Percentiles rank a stretch among this genome's conserved stretches.
Conservation (phyloP, 2,888 invertebrate genomes). For the Folsomia manolachei region DNA sequence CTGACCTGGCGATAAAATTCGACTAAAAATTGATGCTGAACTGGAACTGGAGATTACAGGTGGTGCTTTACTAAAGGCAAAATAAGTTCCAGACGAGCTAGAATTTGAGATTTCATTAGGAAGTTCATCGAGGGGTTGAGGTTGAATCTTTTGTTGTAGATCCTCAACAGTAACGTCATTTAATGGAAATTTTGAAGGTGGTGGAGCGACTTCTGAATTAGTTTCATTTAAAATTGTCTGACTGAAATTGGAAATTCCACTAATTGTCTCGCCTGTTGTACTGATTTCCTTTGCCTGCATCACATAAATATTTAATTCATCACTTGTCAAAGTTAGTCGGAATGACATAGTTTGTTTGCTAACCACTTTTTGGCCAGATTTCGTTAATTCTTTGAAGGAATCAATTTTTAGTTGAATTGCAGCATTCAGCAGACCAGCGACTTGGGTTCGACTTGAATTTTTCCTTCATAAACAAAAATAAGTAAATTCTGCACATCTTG, state of each 20-base stretch:
- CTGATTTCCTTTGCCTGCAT: no score
- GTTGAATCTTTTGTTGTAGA: no score
- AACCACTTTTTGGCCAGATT: no score
- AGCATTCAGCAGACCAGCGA: not conserved
- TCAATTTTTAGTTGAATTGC: slow-evolving; percentile 11
- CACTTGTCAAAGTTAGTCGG: no score
- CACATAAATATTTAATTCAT: no score
- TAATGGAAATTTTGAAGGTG: not conserved
- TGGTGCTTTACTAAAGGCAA: not conserved
- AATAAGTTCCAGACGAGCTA: not conserved
- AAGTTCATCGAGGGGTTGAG: not conserved
- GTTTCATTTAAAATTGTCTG: no score
- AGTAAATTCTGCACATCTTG: slow-evolving; percentile 5
- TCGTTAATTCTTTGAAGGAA: not conserved
- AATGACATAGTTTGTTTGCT: no score
- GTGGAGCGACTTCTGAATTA: no score
- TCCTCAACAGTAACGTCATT: no score
- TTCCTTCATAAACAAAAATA: slow-evolving; percentile 4
- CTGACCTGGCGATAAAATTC: not conserved
- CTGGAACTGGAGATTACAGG: not conserved
- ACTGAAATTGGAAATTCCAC: not conserved
- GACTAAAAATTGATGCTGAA: not conserved
- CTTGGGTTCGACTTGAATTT: not conserved
- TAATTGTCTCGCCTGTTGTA: not conserved
- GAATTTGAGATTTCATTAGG: not conserved